phyloP scores from a whole-genome alignment of 2,797 vertebrate genomes.

The Morus bassanus region DNA sequence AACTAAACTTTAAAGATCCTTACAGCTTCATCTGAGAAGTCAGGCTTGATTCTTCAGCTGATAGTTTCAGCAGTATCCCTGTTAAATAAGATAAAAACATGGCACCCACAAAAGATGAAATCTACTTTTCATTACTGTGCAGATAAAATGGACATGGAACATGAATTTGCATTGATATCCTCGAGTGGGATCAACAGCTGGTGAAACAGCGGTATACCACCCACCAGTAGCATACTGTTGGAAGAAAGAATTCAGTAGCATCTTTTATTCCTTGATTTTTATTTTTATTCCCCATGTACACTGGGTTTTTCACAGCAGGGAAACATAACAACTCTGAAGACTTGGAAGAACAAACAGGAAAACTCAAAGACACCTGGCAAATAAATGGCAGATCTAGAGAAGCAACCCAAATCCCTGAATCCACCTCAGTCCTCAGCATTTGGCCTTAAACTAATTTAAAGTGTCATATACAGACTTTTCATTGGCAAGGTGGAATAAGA shows the following conservation, averaged over 20 bases:
- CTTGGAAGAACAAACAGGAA: conserved; percentile 18
- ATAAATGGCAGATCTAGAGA: not conserved
- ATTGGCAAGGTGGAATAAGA: not conserved
- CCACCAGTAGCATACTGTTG: not conserved
- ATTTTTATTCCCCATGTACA: not conserved
- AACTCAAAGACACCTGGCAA: not conserved
- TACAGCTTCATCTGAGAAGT: not conserved
- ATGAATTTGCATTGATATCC: not conserved
- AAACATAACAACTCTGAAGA: not conserved
- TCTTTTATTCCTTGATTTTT: not conserved
- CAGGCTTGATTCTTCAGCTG: not conserved
- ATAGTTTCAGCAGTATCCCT: not conserved
- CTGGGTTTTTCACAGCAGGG: not conserved
- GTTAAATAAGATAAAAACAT: not conserved
- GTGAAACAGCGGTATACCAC: not conserved
- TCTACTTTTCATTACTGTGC: not conserved
- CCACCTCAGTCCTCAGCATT: not conserved
- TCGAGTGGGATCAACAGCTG: not conserved
- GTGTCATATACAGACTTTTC: not conserved
- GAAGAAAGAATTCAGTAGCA: not conserved
- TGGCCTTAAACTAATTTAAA: not conserved
- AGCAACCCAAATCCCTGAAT: not conserved
- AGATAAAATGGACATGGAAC: not conserved
- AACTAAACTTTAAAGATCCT: not conserved
- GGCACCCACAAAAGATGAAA: not conserved